These are phyloP conservation scores for Yoshiicerus persimilis DNA, from an alignment of 1,140 invertebrate species.

Conservation along the genomic window DNA sequence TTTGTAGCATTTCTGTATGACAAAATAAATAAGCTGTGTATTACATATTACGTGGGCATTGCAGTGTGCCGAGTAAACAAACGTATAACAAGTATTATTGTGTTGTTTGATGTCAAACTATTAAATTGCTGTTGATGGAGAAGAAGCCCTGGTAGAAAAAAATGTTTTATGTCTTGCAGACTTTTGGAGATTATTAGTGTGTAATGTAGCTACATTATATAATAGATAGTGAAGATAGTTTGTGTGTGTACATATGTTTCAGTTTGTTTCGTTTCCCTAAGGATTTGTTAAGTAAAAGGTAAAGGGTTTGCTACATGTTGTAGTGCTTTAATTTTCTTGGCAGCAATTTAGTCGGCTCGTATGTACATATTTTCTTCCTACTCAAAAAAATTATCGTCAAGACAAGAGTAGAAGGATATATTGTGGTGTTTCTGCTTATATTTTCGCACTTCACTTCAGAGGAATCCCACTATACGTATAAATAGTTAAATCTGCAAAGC, in stretches of 20 bases:
- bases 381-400: background rate
- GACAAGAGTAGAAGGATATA: background rate
- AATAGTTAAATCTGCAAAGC: background rate
- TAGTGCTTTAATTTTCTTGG: background rate
- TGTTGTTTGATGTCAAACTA: background rate
- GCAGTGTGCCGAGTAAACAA: background rate
- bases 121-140: background rate
- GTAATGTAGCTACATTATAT: background rate
- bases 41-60: background rate
- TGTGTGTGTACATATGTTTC: background rate
- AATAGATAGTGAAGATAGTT: background rate
- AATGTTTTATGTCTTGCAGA: background rate
- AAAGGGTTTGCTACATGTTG: background rate
- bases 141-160: background rate
- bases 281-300: constrained; percentile 10
- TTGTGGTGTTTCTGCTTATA: background rate
- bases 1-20: background rate
- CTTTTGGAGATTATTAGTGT: background rate
- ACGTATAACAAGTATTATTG: background rate
- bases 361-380: background rate
- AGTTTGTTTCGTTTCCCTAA: background rate
- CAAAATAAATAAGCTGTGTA: background rate
- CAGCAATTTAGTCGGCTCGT: background rate
- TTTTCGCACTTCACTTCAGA: background rate
- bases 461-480: background rate